phyloP scores from a whole-genome alignment of 2,888 invertebrate genomes.

The Girardia tigrina region DNA sequence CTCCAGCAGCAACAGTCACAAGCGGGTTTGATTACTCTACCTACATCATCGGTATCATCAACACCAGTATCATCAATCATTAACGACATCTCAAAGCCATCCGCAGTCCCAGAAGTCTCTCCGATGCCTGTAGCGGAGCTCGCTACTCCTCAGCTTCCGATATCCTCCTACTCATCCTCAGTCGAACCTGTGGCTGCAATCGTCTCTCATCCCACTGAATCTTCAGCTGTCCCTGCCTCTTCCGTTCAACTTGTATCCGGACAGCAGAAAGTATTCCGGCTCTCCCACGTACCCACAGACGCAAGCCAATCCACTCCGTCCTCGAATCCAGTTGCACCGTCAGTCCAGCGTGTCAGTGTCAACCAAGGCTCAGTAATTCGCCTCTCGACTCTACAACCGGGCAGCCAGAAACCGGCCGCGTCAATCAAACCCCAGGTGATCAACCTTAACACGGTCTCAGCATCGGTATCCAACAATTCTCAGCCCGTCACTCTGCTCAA shows the following conservation, averaged over 20 bases:
- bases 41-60: too few relatives aligned
- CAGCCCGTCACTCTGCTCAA: background rate
- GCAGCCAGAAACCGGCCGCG: background rate
- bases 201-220: background rate
- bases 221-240: too few relatives aligned
- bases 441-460: background rate
- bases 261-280: background rate
- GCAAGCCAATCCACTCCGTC: background rate
- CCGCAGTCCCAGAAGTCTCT: background rate
- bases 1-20: slow-evolving; percentile 30
- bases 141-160: background rate
- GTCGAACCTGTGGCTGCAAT: background rate
- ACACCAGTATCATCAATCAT: background rate
- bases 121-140: background rate
- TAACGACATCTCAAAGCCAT: background rate
- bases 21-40: too few relatives aligned
- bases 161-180: background rate
- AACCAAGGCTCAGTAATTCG: background rate
- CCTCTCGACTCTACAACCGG: background rate
- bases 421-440: slow-evolving; percentile 11
- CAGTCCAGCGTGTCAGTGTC: background rate
- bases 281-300: background rate
- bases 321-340: background rate
- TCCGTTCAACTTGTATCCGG: too few relatives aligned
- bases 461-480: background rate